phyloP scores from a whole-genome alignment of 2,888 invertebrate genomes.

The Ceriagrion tenellum region DNA sequence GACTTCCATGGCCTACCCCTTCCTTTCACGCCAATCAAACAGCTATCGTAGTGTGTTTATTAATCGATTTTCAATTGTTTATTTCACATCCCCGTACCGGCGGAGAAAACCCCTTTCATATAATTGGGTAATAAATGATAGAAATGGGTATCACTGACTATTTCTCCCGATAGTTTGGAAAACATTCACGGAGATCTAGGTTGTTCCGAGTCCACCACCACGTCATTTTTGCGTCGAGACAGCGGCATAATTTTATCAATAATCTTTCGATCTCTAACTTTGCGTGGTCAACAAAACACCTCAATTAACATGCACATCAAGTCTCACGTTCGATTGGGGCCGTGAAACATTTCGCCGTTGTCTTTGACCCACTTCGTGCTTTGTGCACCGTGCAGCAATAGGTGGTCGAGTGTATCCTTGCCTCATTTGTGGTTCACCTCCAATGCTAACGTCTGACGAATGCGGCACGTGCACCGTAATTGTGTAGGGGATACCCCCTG shows the following conservation, averaged over 20 bases:
- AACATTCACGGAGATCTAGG: no score
- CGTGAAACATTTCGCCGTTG: background rate
- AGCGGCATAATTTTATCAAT: background rate
- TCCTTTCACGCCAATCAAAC: no score
- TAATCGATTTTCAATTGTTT: no score
- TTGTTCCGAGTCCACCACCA: no score
- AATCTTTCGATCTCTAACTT: background rate
- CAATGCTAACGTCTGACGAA: background rate
- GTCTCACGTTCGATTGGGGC: background rate
- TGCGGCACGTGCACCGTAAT: background rate
- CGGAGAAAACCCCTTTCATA: no score
- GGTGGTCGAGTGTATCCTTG: background rate
- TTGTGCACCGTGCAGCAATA: background rate
- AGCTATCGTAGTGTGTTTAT: no score
- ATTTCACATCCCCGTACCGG: no score
- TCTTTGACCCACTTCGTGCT: background rate
- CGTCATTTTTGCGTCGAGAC: no score
- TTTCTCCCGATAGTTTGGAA: no score
- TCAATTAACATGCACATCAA: background rate
- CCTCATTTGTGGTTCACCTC: background rate
- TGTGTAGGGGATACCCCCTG: background rate
- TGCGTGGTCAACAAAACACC: background rate
- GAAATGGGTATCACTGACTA: no score
- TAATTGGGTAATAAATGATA: no score
- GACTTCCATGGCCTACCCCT: no score